phyloP scores from a whole-genome alignment of 2,113 vertebrate species.

The Asarcornis scutulata region DNA sequence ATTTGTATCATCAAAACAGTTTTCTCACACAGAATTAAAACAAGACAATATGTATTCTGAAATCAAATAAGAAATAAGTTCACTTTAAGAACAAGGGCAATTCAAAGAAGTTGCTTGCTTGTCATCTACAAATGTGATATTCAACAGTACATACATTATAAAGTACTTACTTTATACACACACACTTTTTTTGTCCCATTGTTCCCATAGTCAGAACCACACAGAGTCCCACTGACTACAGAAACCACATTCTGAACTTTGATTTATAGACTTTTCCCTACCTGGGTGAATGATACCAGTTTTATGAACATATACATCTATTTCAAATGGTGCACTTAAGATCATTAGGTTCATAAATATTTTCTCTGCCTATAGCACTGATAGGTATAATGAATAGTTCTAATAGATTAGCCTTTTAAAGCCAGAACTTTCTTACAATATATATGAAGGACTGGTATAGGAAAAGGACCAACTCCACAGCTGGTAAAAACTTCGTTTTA shows the following conservation, averaged over 20 bases:
- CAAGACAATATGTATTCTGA: background rate
- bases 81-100: background rate
- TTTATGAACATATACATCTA: background rate
- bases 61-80: constrained; percentile 16
- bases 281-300: background rate
- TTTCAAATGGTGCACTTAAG: background rate
- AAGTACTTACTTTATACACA: background rate
- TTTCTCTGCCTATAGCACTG: background rate
- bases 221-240: background rate
- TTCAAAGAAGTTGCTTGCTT: constrained; percentile 11
- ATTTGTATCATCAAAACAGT: constrained; percentile 11
- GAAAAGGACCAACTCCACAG: background rate
- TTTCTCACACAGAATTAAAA: background rate
- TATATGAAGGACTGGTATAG: background rate
- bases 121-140: background rate
- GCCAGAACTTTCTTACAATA: background rate
- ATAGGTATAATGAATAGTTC: background rate
- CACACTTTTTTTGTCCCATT: background rate
- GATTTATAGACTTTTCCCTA: background rate
- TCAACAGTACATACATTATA: background rate
- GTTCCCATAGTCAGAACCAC: background rate
- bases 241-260: background rate
- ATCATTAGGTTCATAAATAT: background rate
- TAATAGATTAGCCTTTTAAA: background rate
- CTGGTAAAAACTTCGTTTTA: background rate